Evolutionary conservation across 2,888 invertebrate species (phyloP), one percentile per base, ranked within the genome.

Genomic region (Rhagonycha lutea): DNA sequence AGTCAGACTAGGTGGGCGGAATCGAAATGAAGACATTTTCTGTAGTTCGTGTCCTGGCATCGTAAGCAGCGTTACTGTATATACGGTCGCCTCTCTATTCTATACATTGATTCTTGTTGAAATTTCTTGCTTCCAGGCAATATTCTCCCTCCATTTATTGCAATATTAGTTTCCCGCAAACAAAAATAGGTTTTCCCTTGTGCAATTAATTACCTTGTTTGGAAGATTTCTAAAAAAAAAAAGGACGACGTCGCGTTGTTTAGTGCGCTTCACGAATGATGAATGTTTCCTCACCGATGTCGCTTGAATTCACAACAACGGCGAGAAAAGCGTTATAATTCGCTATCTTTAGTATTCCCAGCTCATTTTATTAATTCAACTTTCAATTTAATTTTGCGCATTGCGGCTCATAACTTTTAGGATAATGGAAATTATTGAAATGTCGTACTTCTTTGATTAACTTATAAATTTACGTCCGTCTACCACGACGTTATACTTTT

Each of bases 1-100:
- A 83, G 82, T 83, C 82, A 78, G 81, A 79, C 79, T 80, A 77
- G 82, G 78, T 81, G 83, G 83, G 81, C 80, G 83, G 84, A 83
- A 85, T 84, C 83, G 84, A 84, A 85, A 84, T 83, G 84, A 83
- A 84, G 83, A 83, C 82, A 83, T 83, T 84, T 81, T 82, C 81
- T 79, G 77, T 75, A 71, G 82, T 82, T 83, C 84, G 84, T 84
- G 84, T 81, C 83, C 77, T 77, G 83, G 83, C 83, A 83, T 83
- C 82, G 82, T 83, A 84, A 84, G 81, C 80, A 84, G 83, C 68
- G 74, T 77, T 72, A 72, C 63, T 26, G 24, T 26, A 26, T 26
- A 26, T 74, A 71, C 70, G 29, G 65, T 72, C 12, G 47, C 47
- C 71, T 73, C 69, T 75, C 28, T 74, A 69, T 72, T 75, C 28